Evolutionary conservation across 2,113 vertebrate genomes (phyloP).

Genomic region (Sinocyclocheilus maitianheensis): DNA sequence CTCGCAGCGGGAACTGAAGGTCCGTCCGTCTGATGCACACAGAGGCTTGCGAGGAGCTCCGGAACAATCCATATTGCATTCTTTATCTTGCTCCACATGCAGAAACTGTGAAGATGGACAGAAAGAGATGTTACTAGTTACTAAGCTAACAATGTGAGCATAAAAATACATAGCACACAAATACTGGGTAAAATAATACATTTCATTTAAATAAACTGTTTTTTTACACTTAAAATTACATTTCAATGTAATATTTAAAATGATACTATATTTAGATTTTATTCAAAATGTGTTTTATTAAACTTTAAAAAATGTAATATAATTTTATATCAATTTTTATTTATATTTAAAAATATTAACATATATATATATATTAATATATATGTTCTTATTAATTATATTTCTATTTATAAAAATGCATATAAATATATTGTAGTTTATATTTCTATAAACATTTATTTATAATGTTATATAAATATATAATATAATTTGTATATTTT

Average conservation of each 20-base stretch:
- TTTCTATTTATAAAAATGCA: conserved; percentile 25
- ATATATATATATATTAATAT: not conserved
- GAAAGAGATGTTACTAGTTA: not conserved
- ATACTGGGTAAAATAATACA: not conserved
- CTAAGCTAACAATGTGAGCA: not conserved
- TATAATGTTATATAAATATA: not conserved
- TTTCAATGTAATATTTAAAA: not conserved
- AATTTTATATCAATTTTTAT: not conserved
- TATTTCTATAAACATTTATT: not conserved
- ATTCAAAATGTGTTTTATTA: not conserved
- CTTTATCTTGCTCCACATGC: conserved; percentile 94
- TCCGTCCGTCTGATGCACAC: conserved; percentile 93
- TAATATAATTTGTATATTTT: not conserved
- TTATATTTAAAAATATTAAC: not conserved
- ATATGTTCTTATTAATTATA: not conserved
- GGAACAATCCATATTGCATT: conserved; percentile 89
- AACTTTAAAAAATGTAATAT: not conserved
- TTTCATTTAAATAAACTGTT: not conserved
- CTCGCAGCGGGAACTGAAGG: conserved; percentile 94
- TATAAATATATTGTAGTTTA: not conserved
- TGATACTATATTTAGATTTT: not conserved
- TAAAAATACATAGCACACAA: not conserved
- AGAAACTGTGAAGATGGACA: conserved; percentile 79
- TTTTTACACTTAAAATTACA: not conserved
- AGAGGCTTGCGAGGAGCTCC: conserved; percentile 85